A percentile compares a stretch with the other conserved stretches of the same genome.
These are phyloP conservation scores for Propithecus deckenii DNA, from an alignment of 2,797 vertebrate species.

Conservation along the genomic window DNA sequence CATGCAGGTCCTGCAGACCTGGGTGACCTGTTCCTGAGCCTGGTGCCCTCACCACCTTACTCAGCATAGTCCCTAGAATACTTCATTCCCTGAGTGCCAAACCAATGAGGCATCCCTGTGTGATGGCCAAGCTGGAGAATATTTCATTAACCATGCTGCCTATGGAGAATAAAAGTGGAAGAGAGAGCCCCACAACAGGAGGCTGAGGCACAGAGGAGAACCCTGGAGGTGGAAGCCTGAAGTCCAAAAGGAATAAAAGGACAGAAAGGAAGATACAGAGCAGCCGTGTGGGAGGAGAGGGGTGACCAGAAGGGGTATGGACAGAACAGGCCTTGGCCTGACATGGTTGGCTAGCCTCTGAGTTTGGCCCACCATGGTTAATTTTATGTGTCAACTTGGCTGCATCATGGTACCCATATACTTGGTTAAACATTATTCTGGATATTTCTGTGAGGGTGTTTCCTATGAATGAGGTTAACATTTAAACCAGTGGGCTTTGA, in stretches of 20 bases:
- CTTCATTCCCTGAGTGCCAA: background rate
- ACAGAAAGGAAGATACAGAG: background rate
- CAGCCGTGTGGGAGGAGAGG: fast-evolving
- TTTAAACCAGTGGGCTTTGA: background rate
- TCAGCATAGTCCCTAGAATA: background rate
- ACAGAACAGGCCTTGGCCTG: background rate
- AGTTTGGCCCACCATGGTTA: background rate
- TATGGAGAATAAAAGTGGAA: background rate
- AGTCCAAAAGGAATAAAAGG: background rate
- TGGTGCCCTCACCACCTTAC: background rate
- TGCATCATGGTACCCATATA: background rate
- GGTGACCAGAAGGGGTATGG: background rate
- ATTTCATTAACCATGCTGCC: background rate
- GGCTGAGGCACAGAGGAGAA: background rate
- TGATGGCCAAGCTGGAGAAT: background rate
- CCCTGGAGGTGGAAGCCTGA: background rate
- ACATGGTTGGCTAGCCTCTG: background rate
- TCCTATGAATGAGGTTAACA: background rate
- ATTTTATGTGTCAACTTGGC: background rate
- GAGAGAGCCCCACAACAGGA: background rate
- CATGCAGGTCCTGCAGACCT: background rate
- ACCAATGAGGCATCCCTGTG: background rate
- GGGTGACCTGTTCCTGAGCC: background rate
- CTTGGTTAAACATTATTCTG: background rate
- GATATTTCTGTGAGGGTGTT: background rate